A percentile compares a stretch with the other conserved stretches of the same genome.
These are phyloP conservation scores for Pelagia noctiluca DNA, from an alignment of 30 jellyfish, hydroid and myxozoan species.

Conservation along the genomic window DNA sequence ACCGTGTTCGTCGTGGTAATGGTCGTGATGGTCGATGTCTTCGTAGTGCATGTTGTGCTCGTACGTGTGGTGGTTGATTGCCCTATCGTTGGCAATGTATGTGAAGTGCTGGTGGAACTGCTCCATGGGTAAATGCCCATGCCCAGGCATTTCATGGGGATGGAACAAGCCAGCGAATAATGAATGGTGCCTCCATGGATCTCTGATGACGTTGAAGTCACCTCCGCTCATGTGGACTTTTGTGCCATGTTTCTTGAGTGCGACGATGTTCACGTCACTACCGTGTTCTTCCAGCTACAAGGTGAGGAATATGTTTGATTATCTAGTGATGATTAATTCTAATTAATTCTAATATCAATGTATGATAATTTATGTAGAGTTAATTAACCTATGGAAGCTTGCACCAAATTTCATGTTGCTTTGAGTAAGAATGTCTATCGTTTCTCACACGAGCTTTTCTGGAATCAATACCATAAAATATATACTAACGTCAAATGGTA, in stretches of 20 bases:
- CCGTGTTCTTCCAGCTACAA: conserved; percentile 92
- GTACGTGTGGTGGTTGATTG: conserved; percentile 76
- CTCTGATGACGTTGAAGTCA: conserved; percentile 89
- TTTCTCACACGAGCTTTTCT: too few relatives aligned
- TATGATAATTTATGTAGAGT: too few relatives aligned
- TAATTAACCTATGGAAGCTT: too few relatives aligned
- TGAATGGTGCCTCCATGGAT: conserved; percentile 97
- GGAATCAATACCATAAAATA: too few relatives aligned
- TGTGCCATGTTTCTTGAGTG: conserved; percentile 85
- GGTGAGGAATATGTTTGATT: too few relatives aligned
- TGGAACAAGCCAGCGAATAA: conserved; percentile 90
- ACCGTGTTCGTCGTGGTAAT: conserved; percentile 73
- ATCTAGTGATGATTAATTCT: too few relatives aligned
- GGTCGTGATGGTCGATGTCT: conserved; percentile 75
- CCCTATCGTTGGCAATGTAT: conserved; percentile 81
- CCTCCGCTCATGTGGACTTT: conserved; percentile 96
- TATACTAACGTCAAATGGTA: too few relatives aligned
- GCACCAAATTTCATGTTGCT: too few relatives aligned
- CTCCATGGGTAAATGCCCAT: conserved; percentile 77
- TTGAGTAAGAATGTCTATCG: too few relatives aligned
- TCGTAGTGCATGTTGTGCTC: conserved; percentile 64
- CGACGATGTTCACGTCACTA: conserved; percentile 84
- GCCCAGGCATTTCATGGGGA: conserved; percentile 85
- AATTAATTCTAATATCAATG: too few relatives aligned
- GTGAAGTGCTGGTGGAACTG: conserved; percentile 95